Evolutionary conservation across 2,888 invertebrate species (phyloP).

Genomic region (Papilio demoleus): DNA sequence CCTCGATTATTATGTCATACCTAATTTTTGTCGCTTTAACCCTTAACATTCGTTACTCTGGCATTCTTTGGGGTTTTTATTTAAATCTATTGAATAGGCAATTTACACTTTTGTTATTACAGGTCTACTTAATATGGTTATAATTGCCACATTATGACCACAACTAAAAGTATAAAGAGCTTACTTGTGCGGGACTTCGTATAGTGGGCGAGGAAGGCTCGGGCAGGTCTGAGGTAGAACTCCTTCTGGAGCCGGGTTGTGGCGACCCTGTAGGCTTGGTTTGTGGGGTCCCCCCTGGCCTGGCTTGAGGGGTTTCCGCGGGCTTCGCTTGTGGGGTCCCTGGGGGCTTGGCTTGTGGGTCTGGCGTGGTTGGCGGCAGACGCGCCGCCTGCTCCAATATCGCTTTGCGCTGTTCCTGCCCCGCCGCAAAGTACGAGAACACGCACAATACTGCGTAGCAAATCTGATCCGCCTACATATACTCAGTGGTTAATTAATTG

Average conservation of each 20-base stretch:
- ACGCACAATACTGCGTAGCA: constrained; percentile 99
- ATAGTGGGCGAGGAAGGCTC: constrained; percentile 42
- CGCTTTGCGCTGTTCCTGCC: constrained; percentile 88
- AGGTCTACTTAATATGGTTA: not conserved
- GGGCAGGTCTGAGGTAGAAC: constrained; percentile 41
- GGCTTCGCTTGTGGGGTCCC: constrained; percentile 13
- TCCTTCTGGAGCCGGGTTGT: constrained; percentile 17
- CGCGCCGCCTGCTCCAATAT: constrained; percentile 78
- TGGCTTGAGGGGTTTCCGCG: not conserved
- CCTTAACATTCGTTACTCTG: too few relatives aligned
- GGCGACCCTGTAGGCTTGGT: not conserved
- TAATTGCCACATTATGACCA: not conserved
- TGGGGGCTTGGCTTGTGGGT: constrained; percentile 27
- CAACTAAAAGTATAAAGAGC: not conserved
- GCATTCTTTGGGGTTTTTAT: too few relatives aligned
- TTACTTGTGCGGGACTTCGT: constrained; percentile 52
- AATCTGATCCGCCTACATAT: constrained; percentile 96
- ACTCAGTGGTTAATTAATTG: not conserved
- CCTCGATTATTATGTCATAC: not conserved
- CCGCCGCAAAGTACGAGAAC: constrained; percentile 99
- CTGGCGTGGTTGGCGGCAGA: constrained; percentile 58
- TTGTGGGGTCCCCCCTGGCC: not conserved
- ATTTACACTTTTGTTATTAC: not conserved
- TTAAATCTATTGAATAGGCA: not conserved
- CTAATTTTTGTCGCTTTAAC: not conserved